Evolutionary conservation across 2,888 invertebrate species (phyloP), one percentile per base, ranked within the genome.

Genomic region (Drosophila ustulata): DNA sequence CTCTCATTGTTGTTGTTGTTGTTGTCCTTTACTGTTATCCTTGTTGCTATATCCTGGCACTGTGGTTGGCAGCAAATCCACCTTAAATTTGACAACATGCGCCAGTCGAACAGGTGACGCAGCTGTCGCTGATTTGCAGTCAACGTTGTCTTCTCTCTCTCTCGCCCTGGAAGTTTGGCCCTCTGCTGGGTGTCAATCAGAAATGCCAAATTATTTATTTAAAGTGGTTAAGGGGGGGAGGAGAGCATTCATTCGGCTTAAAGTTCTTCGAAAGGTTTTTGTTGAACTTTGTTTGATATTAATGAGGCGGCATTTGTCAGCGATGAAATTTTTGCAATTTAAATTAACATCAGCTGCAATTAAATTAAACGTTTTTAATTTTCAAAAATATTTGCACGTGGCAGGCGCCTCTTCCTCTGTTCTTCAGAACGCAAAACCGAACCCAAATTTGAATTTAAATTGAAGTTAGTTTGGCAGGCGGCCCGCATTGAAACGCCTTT

Each of bases 31-130:
- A 0, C 30, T 1, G 30, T 6, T 6, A 6, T 30, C 6, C 5
- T 30, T 30, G 30, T 30, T 30, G 30, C 6, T 50, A 11, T 57
- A 65, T 68, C 55, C 77, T 77, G 71, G 32, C n/a, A 34, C 32
- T 75, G 85, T 62, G 87, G 85, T 71, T 82, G 72, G 72, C 85
- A 75, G 74, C 73, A 85, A 82, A 80, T 82, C 80, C 66, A 78
- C 82, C 84, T 82, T 82, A 87, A 84, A 87, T 85, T 87, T 85
- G 88, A 79, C 85, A 87, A 80, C 80, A 79, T 78, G 72, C 72
- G 69, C 66, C 65, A 43, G 69, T 68, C 46, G 45, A 67, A 64
- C 80, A 86, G 78, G 83, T 85, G 86, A 50, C 83, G 56, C 82
- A 71, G 75, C 76, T 81, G 78, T 66, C 76, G 49, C 69, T 69